phyloP scores from a whole-genome alignment of 2,797 vertebrate genomes.

The Nothura maculosa region DNA sequence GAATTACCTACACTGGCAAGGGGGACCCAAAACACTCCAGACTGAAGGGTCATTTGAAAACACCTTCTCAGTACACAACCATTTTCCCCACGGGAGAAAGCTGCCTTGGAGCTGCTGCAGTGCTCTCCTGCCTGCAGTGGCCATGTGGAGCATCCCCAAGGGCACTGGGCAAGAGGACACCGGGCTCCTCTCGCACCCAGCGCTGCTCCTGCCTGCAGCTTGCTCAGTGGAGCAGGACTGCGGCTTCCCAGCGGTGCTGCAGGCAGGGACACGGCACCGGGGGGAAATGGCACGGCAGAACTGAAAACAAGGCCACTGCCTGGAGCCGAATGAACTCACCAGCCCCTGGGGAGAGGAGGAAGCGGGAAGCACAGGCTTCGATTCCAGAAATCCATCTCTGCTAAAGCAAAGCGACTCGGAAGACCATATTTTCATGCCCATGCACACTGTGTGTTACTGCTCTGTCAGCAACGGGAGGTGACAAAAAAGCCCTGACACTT shows the following conservation, averaged over 20 bases:
- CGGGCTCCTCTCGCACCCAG: background rate
- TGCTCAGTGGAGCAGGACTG: background rate
- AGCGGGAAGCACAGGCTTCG: background rate
- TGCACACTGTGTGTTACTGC: background rate
- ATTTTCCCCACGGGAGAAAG: background rate
- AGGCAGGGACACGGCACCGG: background rate
- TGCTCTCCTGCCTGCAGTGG: background rate
- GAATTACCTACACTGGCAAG: background rate
- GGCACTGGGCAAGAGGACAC: background rate
- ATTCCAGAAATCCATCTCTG: conserved; percentile 31
- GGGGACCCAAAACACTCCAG: conserved; percentile 1
- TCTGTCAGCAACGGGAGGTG: conserved; percentile 34
- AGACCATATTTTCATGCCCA: background rate
- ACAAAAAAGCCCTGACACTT: conserved; percentile 24
- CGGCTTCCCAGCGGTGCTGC: background rate
- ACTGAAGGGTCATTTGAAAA: background rate
- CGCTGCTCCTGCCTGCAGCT: background rate
- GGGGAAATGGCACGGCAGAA: background rate
- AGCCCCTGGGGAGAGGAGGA: background rate
- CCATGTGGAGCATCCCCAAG: background rate
- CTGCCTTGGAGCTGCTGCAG: background rate
- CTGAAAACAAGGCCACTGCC: background rate
- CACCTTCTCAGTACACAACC: background rate
- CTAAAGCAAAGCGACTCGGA: conserved; percentile 34
- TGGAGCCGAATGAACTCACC: background rate